Conservation (phyloP, 2,888 invertebrate genomes). For the Mylabris sibirica region DNA sequence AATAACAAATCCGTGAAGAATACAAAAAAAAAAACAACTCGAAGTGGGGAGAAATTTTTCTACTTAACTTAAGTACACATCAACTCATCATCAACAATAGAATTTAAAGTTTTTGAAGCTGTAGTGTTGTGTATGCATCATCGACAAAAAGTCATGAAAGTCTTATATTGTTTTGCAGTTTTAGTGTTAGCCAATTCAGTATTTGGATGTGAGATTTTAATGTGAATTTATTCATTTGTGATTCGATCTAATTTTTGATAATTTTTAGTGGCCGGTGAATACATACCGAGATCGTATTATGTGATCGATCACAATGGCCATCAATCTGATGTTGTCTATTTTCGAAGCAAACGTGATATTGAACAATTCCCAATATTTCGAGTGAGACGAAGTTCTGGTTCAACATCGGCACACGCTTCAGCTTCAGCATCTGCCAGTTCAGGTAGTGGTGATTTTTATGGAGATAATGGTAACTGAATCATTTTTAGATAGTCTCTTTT, state of each 20-base stretch:
- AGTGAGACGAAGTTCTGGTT: slow-evolving; percentile 38
- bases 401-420: slow-evolving; percentile 35
- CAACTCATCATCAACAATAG: slow-evolving; percentile 9
- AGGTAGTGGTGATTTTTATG: slow-evolving; percentile 20
- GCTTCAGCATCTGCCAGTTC: slow-evolving; percentile 33
- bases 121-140: background rate
- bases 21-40: slow-evolving; percentile 12
- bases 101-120: background rate
- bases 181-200: background rate
- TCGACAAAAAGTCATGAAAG: background rate
- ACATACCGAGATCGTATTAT: slow-evolving; percentile 69
- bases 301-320: slow-evolving; percentile 67
- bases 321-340: slow-evolving; percentile 58
- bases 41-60: slow-evolving; percentile 25
- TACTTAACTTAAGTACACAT: slow-evolving; percentile 14
- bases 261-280: slow-evolving; percentile 64
- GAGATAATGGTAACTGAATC: background rate
- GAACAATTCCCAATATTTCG: slow-evolving; percentile 38
- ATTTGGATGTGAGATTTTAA: slow-evolving; percentile 10
- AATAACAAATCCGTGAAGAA: slow-evolving; percentile 19
- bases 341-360: slow-evolving; percentile 48
- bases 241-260: background rate
- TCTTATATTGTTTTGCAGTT: background rate
- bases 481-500: background rate
- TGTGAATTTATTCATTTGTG: background rate